A percentile compares a stretch with the other conserved stretches of the same genome.
These are phyloP conservation scores for Cotesia glomerata DNA, from an alignment of 1,140 invertebrate genomes.

Conservation along the genomic window DNA sequence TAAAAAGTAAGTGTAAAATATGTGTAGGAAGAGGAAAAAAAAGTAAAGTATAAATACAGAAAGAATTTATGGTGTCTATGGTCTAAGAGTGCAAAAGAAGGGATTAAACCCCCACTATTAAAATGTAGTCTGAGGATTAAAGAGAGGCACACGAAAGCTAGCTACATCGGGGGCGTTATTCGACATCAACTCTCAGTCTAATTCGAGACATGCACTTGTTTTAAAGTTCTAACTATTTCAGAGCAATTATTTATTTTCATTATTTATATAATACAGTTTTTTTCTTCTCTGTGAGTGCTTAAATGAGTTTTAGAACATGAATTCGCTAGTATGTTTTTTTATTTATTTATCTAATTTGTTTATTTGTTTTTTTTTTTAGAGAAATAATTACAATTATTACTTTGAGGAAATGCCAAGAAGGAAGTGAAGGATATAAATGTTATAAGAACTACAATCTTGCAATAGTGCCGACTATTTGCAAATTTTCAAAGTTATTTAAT, in stretches of 20 bases:
- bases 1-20: not conserved
- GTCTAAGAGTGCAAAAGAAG: conserved; percentile 54
- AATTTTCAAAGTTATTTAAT: no score
- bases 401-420: not conserved
- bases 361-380: not conserved
- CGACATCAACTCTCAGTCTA: conserved; percentile 56
- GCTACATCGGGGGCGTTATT: conserved; percentile 58
- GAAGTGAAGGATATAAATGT: not conserved
- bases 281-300: no score
- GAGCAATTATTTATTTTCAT: not conserved
- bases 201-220: conserved; percentile 48
- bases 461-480: not conserved
- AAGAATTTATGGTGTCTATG: not conserved
- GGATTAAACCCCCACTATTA: conserved; percentile 60
- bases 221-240: conserved; percentile 7
- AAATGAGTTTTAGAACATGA: no score
- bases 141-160: conserved; percentile 51
- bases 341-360: no score
- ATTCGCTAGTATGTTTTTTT: no score
- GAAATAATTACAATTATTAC: not conserved
- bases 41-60: not conserved
- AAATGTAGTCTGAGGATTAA: conserved; percentile 40
- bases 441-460: not conserved
- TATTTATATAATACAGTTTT: no score
- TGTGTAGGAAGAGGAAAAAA: not conserved